Percentiles rank a stretch among this genome's conserved stretches.
Conservation (phyloP, 2,113 vertebrate species). For the Trichomycterus rosablanca region DNA sequence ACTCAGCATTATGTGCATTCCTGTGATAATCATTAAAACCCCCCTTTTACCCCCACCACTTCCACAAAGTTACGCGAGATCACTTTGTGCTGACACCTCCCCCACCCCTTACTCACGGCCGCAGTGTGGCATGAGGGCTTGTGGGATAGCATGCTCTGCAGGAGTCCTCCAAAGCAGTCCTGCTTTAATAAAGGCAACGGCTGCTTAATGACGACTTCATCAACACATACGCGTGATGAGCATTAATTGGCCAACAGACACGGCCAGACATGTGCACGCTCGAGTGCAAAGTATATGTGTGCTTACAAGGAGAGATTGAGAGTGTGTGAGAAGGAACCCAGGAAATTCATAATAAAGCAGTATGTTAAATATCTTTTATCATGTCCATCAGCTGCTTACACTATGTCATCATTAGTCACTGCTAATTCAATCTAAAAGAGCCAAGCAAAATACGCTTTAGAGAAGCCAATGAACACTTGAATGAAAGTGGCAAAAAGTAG, state of each 20-base stretch:
- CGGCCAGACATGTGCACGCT: constrained; percentile 24
- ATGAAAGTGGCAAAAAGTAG: constrained; percentile 2
- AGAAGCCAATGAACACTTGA: background rate
- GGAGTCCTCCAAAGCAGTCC: constrained; percentile 57
- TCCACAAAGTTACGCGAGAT: constrained; percentile 14
- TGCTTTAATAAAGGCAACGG: constrained; percentile 76
- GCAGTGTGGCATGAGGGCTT: constrained; percentile 37
- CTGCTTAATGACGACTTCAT: constrained; percentile 82
- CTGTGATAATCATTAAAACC: constrained; percentile 30
- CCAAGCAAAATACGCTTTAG: background rate
- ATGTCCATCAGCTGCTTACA: constrained; percentile 28
- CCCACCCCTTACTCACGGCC: constrained; percentile 48
- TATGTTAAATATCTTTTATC: constrained; percentile 33
- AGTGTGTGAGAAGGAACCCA: background rate
- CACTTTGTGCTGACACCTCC: constrained; percentile 35
- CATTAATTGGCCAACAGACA: constrained; percentile 81
- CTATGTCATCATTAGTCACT: constrained; percentile 25
- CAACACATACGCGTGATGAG: constrained; percentile 81
- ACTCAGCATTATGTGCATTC: constrained; percentile 28
- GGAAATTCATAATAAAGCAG: constrained; percentile 17
- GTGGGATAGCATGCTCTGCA: constrained; percentile 64
- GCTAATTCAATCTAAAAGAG: background rate
- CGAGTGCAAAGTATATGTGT: constrained; percentile 14
- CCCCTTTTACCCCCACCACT: constrained; percentile 12
- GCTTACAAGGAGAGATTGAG: background rate